A percentile compares a stretch with the other conserved stretches of the same genome.
These are phyloP conservation scores for Subanguina moxae DNA, from an alignment of 1,140 invertebrate genomes.

Conservation along the genomic window DNA sequence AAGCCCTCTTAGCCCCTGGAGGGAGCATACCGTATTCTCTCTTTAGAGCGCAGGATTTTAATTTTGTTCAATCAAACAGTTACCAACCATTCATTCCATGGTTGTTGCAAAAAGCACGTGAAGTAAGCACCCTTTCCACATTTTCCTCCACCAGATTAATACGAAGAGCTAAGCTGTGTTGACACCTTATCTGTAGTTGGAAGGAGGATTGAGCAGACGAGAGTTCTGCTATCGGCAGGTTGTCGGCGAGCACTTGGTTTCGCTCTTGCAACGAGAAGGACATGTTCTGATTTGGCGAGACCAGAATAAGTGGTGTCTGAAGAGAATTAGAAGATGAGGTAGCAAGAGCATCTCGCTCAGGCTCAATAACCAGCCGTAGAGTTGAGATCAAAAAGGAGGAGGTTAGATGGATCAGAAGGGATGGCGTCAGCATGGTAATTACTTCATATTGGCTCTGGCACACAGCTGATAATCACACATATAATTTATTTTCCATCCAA, in stretches of 20 bases:
- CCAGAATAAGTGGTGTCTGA: constrained; percentile 32
- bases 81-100: constrained; percentile 32
- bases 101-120: constrained; percentile 30
- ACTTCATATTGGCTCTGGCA: too few species aligned
- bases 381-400: constrained; percentile 34
- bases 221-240: constrained; percentile 12
- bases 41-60: too few species aligned
- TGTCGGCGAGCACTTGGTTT: constrained; percentile 17
- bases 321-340: not conserved
- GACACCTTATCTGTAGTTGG: constrained; percentile 20
- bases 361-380: constrained; percentile 18
- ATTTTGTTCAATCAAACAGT: not conserved
- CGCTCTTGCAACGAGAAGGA: constrained; percentile 19
- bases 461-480: too few species aligned
- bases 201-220: constrained; percentile 15
- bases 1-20: too few species aligned
- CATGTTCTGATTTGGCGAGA: constrained; percentile 37
- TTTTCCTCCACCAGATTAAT: constrained; percentile 12
- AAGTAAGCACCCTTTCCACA: constrained; percentile 15
- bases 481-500: too few species aligned
- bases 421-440: constrained; percentile 7
- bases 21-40: too few species aligned
- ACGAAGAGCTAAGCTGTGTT: constrained; percentile 26
- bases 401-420: constrained; percentile 25
- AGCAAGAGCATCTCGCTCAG: constrained; percentile 3